phyloP scores from a whole-genome alignment of 2,113 vertebrate species.

The Coracopsis vasa region DNA sequence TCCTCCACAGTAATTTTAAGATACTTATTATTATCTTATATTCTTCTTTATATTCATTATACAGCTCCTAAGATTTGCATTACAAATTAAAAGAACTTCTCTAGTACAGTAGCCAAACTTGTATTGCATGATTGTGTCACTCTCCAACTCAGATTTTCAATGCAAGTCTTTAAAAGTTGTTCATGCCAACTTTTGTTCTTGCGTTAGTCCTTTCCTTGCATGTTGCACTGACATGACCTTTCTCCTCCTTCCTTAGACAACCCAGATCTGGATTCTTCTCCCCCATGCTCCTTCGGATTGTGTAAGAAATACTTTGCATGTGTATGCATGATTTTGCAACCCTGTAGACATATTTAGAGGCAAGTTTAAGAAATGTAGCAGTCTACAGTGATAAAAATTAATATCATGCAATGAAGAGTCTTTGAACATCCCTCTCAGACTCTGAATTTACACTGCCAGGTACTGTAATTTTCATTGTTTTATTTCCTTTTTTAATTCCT shows the following conservation, averaged over 20 bases:
- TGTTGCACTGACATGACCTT: not conserved
- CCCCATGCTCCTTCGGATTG: not conserved
- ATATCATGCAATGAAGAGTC: not conserved
- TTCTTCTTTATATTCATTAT: not conserved
- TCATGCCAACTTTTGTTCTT: not conserved
- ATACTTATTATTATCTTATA: not conserved
- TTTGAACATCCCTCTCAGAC: not conserved
- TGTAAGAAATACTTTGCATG: not conserved
- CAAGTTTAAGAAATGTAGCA: not conserved
- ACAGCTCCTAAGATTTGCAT: not conserved
- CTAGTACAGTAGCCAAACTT: not conserved
- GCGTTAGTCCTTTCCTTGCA: not conserved
- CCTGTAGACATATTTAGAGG: not conserved
- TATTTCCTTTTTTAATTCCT: not conserved
- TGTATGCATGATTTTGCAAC: not conserved
- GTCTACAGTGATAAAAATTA: not conserved
- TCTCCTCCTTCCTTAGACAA: not conserved
- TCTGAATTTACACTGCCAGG: not conserved
- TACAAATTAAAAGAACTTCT: not conserved
- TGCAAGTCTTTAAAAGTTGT: not conserved
- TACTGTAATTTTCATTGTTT: not conserved
- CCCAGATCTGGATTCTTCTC: not conserved
- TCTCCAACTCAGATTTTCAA: not conserved
- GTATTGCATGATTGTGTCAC: not conserved
- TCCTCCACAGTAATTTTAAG: not conserved